phyloP scores from a whole-genome alignment of 2,113 vertebrate species.

The Gorsachius goisagi region DNA sequence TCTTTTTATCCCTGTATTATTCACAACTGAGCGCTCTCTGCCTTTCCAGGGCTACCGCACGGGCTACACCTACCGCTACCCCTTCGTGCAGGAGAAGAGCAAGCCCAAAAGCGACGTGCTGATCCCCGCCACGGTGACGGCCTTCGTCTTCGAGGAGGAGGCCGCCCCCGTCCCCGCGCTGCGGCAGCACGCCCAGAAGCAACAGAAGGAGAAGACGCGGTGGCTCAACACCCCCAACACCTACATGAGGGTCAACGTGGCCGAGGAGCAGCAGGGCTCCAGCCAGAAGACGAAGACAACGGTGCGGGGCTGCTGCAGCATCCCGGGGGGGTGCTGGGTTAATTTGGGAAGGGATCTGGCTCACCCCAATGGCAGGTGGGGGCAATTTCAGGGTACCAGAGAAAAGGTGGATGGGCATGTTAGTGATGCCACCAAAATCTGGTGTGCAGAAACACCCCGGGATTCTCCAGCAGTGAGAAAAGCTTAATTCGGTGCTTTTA shows the following conservation, averaged over 20 bases:
- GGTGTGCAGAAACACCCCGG: accelerated
- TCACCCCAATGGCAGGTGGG: background rate
- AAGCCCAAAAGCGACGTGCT: constrained; percentile 92
- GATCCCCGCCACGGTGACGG: constrained; percentile 89
- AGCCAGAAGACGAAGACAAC: constrained; percentile 85
- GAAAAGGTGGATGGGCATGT: background rate
- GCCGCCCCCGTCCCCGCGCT: constrained; percentile 72
- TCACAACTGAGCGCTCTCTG: accelerated
- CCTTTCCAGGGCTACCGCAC: constrained; percentile 88
- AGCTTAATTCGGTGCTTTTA: too few relatives aligned
- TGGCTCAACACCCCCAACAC: constrained; percentile 98
- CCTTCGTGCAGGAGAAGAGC: constrained; percentile 90
- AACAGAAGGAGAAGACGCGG: constrained; percentile 95
- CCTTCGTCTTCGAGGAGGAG: constrained; percentile 89
- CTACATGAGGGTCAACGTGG: constrained; percentile 90
- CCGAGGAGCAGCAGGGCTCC: constrained; percentile 75
- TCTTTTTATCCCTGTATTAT: background rate
- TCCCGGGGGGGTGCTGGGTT: accelerated
- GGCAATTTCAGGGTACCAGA: background rate
- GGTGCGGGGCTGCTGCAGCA: constrained; percentile 46
- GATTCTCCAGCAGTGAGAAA: background rate
- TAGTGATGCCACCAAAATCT: accelerated
- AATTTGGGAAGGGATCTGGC: background rate
- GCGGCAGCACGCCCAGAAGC: constrained; percentile 87
- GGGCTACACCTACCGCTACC: constrained; percentile 93